phyloP scores from a whole-genome alignment of 2,797 vertebrate genomes.

The Anabacerthia variegaticeps region DNA sequence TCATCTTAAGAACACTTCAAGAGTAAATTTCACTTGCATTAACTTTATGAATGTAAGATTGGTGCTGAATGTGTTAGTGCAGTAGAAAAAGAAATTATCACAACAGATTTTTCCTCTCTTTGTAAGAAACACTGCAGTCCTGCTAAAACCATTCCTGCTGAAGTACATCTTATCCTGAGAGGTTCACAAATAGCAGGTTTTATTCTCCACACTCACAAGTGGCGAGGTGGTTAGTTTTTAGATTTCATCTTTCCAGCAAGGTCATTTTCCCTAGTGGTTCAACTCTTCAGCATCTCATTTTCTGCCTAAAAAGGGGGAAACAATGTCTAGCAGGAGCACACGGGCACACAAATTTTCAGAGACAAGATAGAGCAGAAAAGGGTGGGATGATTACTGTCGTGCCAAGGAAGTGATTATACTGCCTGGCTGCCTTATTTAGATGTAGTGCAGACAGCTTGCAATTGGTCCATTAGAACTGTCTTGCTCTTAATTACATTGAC shows the following conservation, averaged over 20 bases:
- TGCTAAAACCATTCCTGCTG: not conserved
- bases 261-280: not conserved
- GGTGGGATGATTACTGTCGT: not conserved
- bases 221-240: not conserved
- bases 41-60: not conserved
- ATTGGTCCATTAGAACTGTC: not conserved
- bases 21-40: not conserved
- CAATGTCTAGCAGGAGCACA: not conserved
- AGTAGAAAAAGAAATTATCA: not conserved
- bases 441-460: not conserved
- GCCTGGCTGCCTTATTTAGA: not conserved
- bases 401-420: not conserved
- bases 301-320: not conserved
- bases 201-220: not conserved
- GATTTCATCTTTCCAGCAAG: slow-evolving; percentile 18
- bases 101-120: not conserved
- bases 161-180: slow-evolving; percentile 14
- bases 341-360: not conserved
- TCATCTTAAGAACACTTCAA: not conserved
- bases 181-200: slow-evolving; percentile 20
- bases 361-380: not conserved
- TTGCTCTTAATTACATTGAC: not conserved
- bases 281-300: not conserved
- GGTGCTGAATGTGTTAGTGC: not conserved
- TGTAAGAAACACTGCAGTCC: not conserved